phyloP scores from a whole-genome alignment of 2,113 vertebrate genomes.

The Boleophthalmus pectinirostris region DNA sequence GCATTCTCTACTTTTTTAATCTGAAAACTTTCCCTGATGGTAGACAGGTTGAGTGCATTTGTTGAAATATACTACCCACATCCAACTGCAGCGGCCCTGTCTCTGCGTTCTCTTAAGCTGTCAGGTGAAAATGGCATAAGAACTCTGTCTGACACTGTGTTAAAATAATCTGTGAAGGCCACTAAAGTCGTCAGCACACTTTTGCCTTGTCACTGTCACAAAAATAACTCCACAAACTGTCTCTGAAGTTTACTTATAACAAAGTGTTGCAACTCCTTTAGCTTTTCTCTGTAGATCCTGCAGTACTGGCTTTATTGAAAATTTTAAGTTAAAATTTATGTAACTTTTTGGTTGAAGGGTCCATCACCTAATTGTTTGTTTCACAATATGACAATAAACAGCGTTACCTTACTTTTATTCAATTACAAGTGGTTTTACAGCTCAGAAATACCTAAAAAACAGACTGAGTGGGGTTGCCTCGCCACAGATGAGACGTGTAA shows the following conservation, averaged over 20 bases:
- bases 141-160: slow-evolving; percentile 25
- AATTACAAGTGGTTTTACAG: too few species aligned
- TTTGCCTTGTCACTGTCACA: slow-evolving; percentile 13
- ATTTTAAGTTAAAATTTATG: too few species aligned
- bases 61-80: neutral
- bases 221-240: slow-evolving; percentile 47
- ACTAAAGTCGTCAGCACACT: slow-evolving; percentile 35
- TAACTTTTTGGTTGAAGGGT: too few species aligned
- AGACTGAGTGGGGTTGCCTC: too few species aligned
- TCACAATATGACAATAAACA: too few species aligned
- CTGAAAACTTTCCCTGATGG: neutral
- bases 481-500: too few species aligned
- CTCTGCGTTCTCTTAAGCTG: neutral
- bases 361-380: too few species aligned
- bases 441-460: too few species aligned
- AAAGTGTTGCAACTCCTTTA: slow-evolving; percentile 23
- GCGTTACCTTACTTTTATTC: too few species aligned
- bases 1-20: neutral
- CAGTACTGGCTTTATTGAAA: neutral
- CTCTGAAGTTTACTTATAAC: slow-evolving; percentile 27
- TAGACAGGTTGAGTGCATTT: neutral
- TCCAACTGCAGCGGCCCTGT: neutral
- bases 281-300: slow-evolving; percentile 17
- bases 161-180: slow-evolving; percentile 41
- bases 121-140: slow-evolving; percentile 37